Evolutionary conservation across 2,113 vertebrate species (phyloP).

Genomic region (Eidolon helvum): DNA sequence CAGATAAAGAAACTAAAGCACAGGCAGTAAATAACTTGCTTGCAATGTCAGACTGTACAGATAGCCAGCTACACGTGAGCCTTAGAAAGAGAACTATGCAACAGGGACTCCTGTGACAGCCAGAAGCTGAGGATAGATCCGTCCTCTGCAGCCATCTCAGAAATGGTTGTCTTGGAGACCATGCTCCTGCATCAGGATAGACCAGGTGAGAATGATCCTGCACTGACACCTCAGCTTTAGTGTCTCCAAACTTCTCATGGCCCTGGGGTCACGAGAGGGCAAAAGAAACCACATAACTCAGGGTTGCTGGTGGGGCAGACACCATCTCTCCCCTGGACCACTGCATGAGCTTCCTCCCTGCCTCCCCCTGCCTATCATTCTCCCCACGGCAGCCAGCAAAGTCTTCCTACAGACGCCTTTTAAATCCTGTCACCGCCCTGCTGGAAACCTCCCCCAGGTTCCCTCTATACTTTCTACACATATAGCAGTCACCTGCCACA

Average conservation of each 20-base stretch:
- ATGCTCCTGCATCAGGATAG: not conserved
- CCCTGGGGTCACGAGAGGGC: not conserved
- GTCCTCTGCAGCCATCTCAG: not conserved
- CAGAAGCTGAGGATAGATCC: not conserved
- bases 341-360: too few relatives aligned
- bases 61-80: not conserved
- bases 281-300: not conserved
- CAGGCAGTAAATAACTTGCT: not conserved
- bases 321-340: not conserved
- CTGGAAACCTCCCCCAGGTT: not conserved
- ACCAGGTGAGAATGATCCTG: not conserved
- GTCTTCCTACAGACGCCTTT: not conserved
- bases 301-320: too few relatives aligned
- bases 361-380: not conserved
- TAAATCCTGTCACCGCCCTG: not conserved
- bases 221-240: not conserved
- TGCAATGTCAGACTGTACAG: not conserved
- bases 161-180: not conserved
- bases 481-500: not conserved
- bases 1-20: not conserved
- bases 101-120: not conserved
- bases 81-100: not conserved
- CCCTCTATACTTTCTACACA: too few relatives aligned
- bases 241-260: rapidly evolving
- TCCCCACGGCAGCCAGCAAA: not conserved